Evolutionary conservation across 1,140 invertebrate genomes (phyloP).

Genomic region (Drosophila azteca): DNA sequence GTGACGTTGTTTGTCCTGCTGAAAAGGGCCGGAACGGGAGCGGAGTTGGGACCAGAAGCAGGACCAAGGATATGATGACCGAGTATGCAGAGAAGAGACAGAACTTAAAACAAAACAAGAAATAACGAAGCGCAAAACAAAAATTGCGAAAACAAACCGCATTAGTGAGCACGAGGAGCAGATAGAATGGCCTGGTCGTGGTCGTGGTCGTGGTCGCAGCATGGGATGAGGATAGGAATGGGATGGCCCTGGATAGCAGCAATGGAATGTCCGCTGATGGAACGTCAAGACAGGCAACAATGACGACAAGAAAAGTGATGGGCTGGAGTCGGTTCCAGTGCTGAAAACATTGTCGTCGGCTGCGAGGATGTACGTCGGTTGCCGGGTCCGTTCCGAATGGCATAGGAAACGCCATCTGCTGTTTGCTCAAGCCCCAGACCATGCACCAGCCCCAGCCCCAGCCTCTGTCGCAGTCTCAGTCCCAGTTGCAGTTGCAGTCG

Average conservation of each 20-base stretch:
- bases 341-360: constrained; percentile 67
- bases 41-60: constrained; percentile 20
- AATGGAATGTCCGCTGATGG: constrained; percentile 52
- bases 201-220: not conserved
- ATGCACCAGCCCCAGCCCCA: not conserved
- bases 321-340: constrained; percentile 26
- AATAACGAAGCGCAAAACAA: constrained; percentile 76
- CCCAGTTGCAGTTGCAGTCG: not conserved
- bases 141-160: constrained; percentile 74
- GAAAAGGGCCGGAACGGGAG: constrained; percentile 22
- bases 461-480: not conserved
- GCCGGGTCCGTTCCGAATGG: constrained; percentile 34
- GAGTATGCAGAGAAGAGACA: constrained; percentile 18
- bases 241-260: constrained; percentile 3
- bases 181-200: not conserved
- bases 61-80: constrained; percentile 1
- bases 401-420: constrained; percentile 60
- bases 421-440: constrained; percentile 51
- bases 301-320: constrained; percentile 66
- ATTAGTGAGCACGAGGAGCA: constrained; percentile 58
- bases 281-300: constrained; percentile 63
- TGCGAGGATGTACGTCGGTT: constrained; percentile 22
- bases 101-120: constrained; percentile 72
- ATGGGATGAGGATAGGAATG: not conserved
- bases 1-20: constrained; percentile 73